Conservation (phyloP, 2,888 invertebrate genomes). For the Tridacna crocea region DNA sequence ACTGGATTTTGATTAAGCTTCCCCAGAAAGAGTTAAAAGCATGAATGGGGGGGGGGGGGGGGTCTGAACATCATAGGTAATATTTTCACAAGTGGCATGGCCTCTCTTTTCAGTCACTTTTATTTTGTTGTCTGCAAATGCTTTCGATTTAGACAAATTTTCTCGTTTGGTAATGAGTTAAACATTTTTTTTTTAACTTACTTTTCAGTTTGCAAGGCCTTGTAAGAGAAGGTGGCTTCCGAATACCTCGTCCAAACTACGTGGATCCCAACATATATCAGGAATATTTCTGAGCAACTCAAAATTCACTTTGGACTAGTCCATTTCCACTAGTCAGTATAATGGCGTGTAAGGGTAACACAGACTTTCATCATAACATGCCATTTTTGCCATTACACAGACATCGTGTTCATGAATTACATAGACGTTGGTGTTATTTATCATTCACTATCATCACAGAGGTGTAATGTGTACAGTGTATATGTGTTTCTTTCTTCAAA, state of each 20-base stretch:
- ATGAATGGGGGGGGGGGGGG: not conserved
- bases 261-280: conserved; percentile 77
- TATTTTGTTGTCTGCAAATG: no score
- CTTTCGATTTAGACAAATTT: no score
- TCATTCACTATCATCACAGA: conserved; percentile 4
- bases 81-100: no score
- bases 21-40: not conserved
- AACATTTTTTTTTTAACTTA: not conserved
- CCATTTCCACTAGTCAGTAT: conserved; percentile 9
- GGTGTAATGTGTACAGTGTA: not conserved
- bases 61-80: no score
- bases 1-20: not conserved
- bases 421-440: not conserved
- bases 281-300: conserved; percentile 73
- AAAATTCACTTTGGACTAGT: conserved; percentile 13
- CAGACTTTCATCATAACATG: not conserved
- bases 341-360: conserved; percentile 14
- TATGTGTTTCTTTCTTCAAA: not conserved
- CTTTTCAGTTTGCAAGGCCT: conserved; percentile 70
- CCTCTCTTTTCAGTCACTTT: no score
- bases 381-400: conserved; percentile 14
- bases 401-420: not conserved
- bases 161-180: no score
- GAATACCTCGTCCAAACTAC: conserved; percentile 77
- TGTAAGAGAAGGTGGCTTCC: conserved; percentile 70